Percentiles rank a stretch among this genome's conserved stretches.
Evolutionary conservation across 2,888 invertebrate genomes (phyloP).

Genomic region (Caenorhabditis japonica): DNA sequence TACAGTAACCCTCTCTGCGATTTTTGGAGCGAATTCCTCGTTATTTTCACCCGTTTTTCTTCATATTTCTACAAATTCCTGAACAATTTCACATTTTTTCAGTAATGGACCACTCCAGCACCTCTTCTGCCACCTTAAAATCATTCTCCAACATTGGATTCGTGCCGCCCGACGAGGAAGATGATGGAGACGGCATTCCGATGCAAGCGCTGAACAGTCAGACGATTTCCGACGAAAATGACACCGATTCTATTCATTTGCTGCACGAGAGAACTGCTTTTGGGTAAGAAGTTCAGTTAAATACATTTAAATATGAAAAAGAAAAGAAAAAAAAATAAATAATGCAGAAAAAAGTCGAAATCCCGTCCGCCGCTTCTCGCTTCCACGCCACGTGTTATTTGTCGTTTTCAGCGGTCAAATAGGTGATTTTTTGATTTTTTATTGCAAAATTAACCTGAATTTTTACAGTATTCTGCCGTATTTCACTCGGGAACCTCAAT

Average conservation of each 20-base stretch:
- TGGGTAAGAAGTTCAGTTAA: not conserved
- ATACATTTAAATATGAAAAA: not conserved
- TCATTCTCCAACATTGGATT: conserved; percentile 41
- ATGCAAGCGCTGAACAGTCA: conserved; percentile 3
- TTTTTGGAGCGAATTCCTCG: too few species aligned
- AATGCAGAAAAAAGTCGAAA: conserved; percentile 12
- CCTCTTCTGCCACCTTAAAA: not conserved
- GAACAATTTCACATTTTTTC: not conserved
- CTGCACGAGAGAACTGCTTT: not conserved
- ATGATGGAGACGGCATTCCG: not conserved
- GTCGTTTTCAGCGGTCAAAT: conserved; percentile 22
- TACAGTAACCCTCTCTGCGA: too few species aligned
- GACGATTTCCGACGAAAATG: conserved; percentile 6
- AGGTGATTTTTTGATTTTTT: conserved; percentile 2
- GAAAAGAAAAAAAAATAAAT: not conserved
- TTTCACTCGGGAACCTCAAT: conserved; percentile 27
- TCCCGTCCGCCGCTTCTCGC: conserved; percentile 16
- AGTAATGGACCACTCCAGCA: conserved; percentile 3
- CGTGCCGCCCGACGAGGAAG: conserved; percentile 15
- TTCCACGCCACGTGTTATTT: conserved; percentile 45
- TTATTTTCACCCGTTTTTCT: too few species aligned
- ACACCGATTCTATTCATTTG: conserved; percentile 1
- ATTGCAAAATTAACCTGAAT: not conserved
- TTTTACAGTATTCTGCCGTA: conserved; percentile 21
- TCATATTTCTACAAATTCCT: not conserved